Evolutionary conservation across 2,797 vertebrate genomes (phyloP).

Genomic region (Rhodeus uyekii): DNA sequence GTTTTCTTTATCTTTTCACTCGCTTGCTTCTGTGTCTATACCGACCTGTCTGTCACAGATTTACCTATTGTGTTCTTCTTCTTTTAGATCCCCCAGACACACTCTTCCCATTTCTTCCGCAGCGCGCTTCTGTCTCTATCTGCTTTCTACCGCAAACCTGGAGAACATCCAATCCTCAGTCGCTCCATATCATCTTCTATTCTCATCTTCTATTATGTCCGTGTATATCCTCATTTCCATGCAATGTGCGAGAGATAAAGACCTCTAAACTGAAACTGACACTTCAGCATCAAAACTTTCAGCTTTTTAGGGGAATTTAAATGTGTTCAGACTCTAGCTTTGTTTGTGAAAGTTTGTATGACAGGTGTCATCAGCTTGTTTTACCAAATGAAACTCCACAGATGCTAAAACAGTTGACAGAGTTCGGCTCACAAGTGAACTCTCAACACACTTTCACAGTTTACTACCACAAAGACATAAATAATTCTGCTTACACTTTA

Average conservation of each 20-base stretch:
- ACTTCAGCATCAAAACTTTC: constrained; percentile 6
- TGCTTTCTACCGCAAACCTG: constrained; percentile 22
- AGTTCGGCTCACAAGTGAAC: background rate
- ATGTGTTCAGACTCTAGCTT: background rate
- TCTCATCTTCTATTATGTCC: constrained; percentile 1
- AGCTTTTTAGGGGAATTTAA: constrained; percentile 13
- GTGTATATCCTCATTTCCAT: constrained; percentile 14
- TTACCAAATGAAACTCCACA: background rate
- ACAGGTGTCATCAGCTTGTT: background rate
- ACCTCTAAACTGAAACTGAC: constrained; percentile 15
- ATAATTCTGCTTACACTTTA: too few species aligned
- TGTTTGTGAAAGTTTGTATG: background rate
- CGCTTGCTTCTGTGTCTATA: constrained; percentile 1
- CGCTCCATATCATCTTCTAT: background rate
- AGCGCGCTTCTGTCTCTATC: constrained; percentile 16
- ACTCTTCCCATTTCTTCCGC: constrained; percentile 4
- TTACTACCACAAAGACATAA: background rate
- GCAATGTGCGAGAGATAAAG: background rate
- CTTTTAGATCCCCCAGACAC: constrained; percentile 42
- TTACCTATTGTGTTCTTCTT: constrained; percentile 43
- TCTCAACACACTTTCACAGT: background rate
- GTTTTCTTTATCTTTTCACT: constrained; percentile 16
- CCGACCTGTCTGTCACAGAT: constrained; percentile 33
- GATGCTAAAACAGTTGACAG: background rate
- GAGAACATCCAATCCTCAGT: constrained; percentile 24